phyloP scores from a whole-genome alignment of 2,888 invertebrate genomes.

The Augiades crinisus region DNA sequence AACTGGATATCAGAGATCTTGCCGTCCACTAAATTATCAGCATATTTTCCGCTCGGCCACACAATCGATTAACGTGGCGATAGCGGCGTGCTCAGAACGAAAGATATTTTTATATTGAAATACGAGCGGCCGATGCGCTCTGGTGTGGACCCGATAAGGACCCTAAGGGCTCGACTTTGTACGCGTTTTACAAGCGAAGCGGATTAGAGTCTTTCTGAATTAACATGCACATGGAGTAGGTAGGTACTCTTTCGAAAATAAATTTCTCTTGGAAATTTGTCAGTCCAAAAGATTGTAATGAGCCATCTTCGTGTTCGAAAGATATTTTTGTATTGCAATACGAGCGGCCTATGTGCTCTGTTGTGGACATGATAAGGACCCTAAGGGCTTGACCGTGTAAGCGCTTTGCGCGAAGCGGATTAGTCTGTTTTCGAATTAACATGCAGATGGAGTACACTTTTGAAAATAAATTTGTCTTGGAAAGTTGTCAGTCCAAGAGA shows the following conservation, averaged over 20 bases:
- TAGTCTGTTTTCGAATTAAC: neutral
- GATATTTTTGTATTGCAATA: slow-evolving; percentile 27
- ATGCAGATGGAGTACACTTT: neutral
- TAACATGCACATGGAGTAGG: neutral
- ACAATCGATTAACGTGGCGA: slow-evolving; percentile 24
- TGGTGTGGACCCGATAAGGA: slow-evolving; percentile 20
- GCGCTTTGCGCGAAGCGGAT: neutral
- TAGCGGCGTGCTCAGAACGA: slow-evolving; percentile 17
- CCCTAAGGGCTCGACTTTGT: slow-evolving; percentile 14
- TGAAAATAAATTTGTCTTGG: neutral
- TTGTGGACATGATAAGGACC: slow-evolving; percentile 19
- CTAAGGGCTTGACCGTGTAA: slow-evolving; percentile 14
- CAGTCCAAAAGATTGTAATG: too few species aligned
- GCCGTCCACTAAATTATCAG: slow-evolving; percentile 24
- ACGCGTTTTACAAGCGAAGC: neutral
- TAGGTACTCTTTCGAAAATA: neutral
- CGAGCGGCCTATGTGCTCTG: slow-evolving; percentile 21
- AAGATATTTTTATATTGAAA: slow-evolving; percentile 28
- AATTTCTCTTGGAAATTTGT: too few species aligned
- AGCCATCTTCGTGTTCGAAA: too few species aligned
- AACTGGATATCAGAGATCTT: slow-evolving; percentile 12
- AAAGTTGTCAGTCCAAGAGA: too few species aligned
- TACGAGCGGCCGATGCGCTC: slow-evolving; percentile 22
- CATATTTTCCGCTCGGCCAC: slow-evolving; percentile 24
- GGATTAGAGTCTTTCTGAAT: neutral